These are phyloP conservation scores for Paradisaea rubra DNA, from an alignment of 2,113 vertebrate species.

Conservation along the genomic window DNA sequence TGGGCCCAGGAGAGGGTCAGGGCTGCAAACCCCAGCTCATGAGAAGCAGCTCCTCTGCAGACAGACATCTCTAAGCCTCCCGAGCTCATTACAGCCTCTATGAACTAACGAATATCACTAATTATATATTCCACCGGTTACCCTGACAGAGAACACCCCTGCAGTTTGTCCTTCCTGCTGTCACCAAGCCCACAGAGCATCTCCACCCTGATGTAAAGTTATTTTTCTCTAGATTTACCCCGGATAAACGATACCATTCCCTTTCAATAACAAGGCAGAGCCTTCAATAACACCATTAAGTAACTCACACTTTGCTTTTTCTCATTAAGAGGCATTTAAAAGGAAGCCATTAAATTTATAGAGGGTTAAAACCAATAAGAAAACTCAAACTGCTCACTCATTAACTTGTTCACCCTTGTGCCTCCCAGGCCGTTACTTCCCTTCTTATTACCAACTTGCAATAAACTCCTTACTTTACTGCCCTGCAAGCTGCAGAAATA, in stretches of 20 bases:
- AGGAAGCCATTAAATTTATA: conserved; percentile 8
- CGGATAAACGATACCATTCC: background rate
- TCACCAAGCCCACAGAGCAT: background rate
- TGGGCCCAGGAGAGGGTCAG: background rate
- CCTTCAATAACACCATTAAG: background rate
- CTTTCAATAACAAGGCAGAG: background rate
- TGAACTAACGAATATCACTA: background rate
- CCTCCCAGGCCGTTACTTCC: background rate
- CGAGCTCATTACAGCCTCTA: background rate
- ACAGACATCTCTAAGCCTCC: background rate
- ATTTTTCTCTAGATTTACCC: background rate
- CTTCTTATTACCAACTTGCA: background rate
- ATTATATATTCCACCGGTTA: background rate
- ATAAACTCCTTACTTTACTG: background rate
- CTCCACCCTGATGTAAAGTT: background rate
- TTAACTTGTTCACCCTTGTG: background rate
- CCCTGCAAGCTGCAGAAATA: background rate
- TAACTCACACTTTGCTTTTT: background rate
- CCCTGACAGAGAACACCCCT: background rate
- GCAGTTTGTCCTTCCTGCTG: background rate
- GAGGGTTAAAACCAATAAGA: conserved; percentile 13
- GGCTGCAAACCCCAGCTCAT: background rate
- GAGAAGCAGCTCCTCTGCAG: background rate
- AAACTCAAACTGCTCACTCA: background rate
- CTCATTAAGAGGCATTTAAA: conserved; percentile 2